Evolutionary conservation across 2,113 vertebrate genomes (phyloP), one percentile per base, ranked within the genome.

Genomic region (Genyomyrus donnyi): DNA sequence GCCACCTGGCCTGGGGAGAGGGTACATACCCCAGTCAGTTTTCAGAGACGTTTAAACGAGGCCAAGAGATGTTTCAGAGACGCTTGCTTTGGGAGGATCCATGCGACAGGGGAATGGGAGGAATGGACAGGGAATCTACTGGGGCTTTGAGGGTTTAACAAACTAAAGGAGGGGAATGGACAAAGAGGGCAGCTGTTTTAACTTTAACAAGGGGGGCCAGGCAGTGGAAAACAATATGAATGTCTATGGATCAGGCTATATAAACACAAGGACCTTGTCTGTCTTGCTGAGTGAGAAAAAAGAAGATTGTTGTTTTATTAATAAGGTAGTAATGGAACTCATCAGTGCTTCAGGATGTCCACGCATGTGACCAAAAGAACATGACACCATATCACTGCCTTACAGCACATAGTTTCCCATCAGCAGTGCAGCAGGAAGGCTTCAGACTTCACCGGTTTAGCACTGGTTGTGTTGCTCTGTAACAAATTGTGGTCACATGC

Each of bases 401-500:
- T 27, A 66, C n/a, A 11, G 31, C 70, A 77, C 27, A 39, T 7
- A 35, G 31, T 77, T 39, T 77, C 11, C 35, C 15, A 39, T 39
- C 15, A 77, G 70, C 70, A 77, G 70, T 77, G 11, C 10, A 35
- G 31, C 70, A 77, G 70, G n/a, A 31, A 53, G 31, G 13, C 49
- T 21, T 84, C 39, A 84, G 31, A 6, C 48, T 11, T 11, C n/a
- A 31, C 46, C 2, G 10, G 27, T 24, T 86, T 46, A 35, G 48
- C 39, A 46, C 84, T 85, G 49, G 27, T 49, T 87, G 49, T 35
- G 24, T 87, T 53, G 85, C 35, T 17, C 46, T 35, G 48, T 49
- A 50, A 48, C 19, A 24, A 48, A 31, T 19, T 45, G 45, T 77
- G 70, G 46, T 50, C 45, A 48, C 52, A 45, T 35, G 24, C 94